Evolutionary conservation across 2,113 vertebrate genomes (phyloP), one percentile per base, ranked within the genome.

Genomic region (Melozone crissalis): DNA sequence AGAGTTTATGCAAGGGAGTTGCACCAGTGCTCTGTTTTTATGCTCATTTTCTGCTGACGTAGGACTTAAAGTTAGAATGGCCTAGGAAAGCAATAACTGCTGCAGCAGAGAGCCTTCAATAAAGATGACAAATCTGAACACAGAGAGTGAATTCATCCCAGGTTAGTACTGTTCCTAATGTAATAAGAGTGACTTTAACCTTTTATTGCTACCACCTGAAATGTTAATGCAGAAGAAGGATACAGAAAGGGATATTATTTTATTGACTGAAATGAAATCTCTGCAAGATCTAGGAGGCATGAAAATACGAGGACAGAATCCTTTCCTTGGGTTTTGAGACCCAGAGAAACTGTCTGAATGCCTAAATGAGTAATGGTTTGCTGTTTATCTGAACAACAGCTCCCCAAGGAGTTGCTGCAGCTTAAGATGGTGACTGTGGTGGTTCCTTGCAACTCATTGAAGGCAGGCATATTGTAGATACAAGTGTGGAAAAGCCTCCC

Each of bases 41-140:
- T 58, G 54, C 46, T 86, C 7, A 1, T 66, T 95, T 83, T 92
- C 46, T 90, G n/a, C 39, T 9, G 9, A 54, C 0, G 1, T 39
- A 77, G 67, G 55, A 66, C 58, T 77, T 59, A 49, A 93, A 90
- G 71, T 90, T 95, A 93, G 83, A 86, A 57, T 1, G 27, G 68
- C 35, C 46, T 76, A 86, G 55, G 93, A 93, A 92, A 90, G 39
- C 47, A 94, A 12, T 54, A 92, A 80, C 33, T 72, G 24, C 55
- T 66, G 72, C 57, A 86, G 63, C 63, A 90, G 76, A 93, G 83
- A 94, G 16, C 58, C 72, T 90, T 90, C 67, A 77, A 80, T 74
- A 27, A 54, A 63, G 52, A 76, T 57, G 44, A 72, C 57, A 72
- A 85, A 76, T 58, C 24, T 66, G 51, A 86, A 58, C 17, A 16